Base-by-base conservation (phyloP, 64 coral and sea anemone species). In the Montipora capricornis region DNA sequence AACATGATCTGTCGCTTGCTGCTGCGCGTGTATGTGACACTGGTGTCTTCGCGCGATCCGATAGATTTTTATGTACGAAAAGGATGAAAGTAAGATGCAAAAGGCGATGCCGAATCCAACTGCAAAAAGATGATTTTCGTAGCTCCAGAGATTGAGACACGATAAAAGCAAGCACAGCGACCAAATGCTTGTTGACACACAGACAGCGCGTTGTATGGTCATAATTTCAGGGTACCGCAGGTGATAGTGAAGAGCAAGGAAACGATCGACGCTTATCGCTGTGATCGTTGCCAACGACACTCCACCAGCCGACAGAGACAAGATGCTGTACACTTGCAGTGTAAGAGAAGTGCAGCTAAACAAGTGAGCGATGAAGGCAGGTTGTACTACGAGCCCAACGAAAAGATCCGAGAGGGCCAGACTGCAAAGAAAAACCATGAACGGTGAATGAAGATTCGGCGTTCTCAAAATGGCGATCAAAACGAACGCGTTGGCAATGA, bases 1-100 rank as follows among this genome's bases (percentile, higher is more conserved):
- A 1, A n/a, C 19, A 13, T 12, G 67, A 1, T 84, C 29, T 20
- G 20, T 55, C 0, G 61, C 81, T 5, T 68, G 81, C 68, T 84
- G 20, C 47, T 84, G 61, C 5, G 61, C 26, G 26, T n/a, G 61
- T 46, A 84, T 84, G 12, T 46, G 29, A 3, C 8, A 6, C 44
- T 84, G 81, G 68, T 84, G 81, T 12, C 2, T 26, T 3, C 81
- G 59, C 47, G 48, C 58, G 29, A 68, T 68, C 12, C 13, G 20
- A 48, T 68, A 84, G 13, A 84, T 84, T 20, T 45, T 37, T 5
- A 84, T 84, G 81, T 84, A 84, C 45, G 26, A 68, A 47, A n/a
- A 1, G 5, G 60, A n/a, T 15, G 20, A 68, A 47, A 84, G 20
- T 19, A 84, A 7, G 15, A 84, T 60, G 26, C 59, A 84, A 12